Base-by-base conservation (phyloP, 2,888 invertebrate genomes). In the Gordius sp. region DNA sequence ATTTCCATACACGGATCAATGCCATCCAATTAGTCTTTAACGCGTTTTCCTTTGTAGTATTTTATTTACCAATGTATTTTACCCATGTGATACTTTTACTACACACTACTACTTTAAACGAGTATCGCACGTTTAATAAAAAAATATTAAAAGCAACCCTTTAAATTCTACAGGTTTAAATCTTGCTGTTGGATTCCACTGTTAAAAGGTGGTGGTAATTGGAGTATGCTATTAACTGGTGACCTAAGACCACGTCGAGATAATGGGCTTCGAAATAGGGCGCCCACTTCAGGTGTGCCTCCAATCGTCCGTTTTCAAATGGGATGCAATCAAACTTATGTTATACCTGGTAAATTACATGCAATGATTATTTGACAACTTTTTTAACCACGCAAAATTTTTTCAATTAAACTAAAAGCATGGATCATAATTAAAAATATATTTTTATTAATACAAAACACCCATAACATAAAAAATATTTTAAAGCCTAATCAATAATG, bases 141-240 rank as follows among this genome's bases (percentile, higher is more conserved):
- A 33, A 33, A 33, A 13, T 13, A 33, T 33, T 13, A 33, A 13
- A 33, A 33, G 39, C n/a, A 33, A 13, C n/a, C 8, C n/a, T 33
- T 33, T 13, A 33, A 33, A 33, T 33, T 13, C 8, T 13, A 33
- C 23, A 54, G 55, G 16, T 54, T 54, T 54, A 24, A 20, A 28
- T 54, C 55, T 4, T 54, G 55, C 20, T 54, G 55, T 20, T 54
- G 55, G 55, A 54, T 54, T 13, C 26, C 26, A 25, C 4, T 28
- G 55, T 2, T 54, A 27, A 27, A 4, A 27, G 28, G 28, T 8
- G 27, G 27, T 13, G 55, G 55, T 4, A 28, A 54, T 27, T 54
- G 55, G 55, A 54, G 55, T 27, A 24, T 54, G 26, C 13, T 54
- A 2, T 26, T 27, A 27, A 54, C 28, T 4, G 55, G 55, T 26